phyloP scores from a whole-genome alignment of 1,140 invertebrate species.

The Helicorthomorpha holstii region DNA sequence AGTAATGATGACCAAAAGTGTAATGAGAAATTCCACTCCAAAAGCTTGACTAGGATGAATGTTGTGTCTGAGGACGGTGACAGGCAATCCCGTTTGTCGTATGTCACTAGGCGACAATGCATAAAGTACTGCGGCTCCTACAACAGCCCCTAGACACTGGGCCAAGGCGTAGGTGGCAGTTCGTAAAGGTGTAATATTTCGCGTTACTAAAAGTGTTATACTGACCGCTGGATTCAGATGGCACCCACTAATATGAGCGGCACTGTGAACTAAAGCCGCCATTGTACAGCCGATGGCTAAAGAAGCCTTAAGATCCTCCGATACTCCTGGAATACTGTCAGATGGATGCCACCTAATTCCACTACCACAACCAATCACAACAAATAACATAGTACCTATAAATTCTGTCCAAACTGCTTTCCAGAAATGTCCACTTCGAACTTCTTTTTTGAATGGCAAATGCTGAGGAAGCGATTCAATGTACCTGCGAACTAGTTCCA shows the following conservation, averaged over 20 bases:
- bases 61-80: slow-evolving; percentile 10
- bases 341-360: slow-evolving; percentile 25
- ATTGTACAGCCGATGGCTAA: slow-evolving; percentile 35
- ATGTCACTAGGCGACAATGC: slow-evolving; percentile 14
- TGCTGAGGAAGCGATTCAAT: slow-evolving; percentile 16
- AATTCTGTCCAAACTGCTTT: slow-evolving; percentile 17
- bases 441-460: slow-evolving; percentile 12
- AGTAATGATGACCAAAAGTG: slow-evolving; percentile 16
- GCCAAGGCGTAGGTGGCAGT: slow-evolving; percentile 17
- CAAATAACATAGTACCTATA: slow-evolving; percentile 50
- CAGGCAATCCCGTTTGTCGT: slow-evolving; percentile 12
- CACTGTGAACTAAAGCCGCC: slow-evolving; percentile 20
- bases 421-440: slow-evolving; percentile 15
- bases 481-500: slow-evolving; percentile 14
- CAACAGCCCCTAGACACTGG: slow-evolving; percentile 22
- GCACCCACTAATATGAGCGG: slow-evolving; percentile 27
- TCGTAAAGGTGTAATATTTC: slow-evolving; percentile 22
- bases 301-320: slow-evolving; percentile 45
- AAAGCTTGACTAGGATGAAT: slow-evolving; percentile 18
- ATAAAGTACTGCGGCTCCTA: slow-evolving; percentile 21
- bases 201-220: slow-evolving; percentile 19
- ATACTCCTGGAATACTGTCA: slow-evolving; percentile 21
- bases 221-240: slow-evolving; percentile 30
- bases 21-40: slow-evolving; percentile 17
- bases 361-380: slow-evolving; percentile 69